Percentiles rank a stretch among this genome's conserved stretches.
phyloP scores from a whole-genome alignment of 2,113 vertebrate genomes.

The Laticauda laticaudata region DNA sequence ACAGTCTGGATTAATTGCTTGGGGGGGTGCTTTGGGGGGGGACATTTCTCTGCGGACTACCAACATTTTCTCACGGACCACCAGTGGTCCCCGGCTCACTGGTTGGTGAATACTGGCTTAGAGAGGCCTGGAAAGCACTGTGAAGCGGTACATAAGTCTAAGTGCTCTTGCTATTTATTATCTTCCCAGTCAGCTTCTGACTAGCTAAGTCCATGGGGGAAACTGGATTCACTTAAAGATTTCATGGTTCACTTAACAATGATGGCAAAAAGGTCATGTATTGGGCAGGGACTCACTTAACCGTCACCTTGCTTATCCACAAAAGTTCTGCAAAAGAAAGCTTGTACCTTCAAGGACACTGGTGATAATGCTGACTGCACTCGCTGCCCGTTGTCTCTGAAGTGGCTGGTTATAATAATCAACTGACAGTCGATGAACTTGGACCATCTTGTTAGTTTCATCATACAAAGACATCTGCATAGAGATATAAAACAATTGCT shows the following conservation, averaged over 20 bases:
- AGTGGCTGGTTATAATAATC: slow-evolving; percentile 76
- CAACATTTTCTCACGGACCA: no score
- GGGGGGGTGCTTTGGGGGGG: no score
- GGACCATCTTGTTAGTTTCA: slow-evolving; percentile 76
- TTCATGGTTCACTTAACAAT: not conserved
- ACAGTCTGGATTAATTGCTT: no score
- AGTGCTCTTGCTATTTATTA: not conserved
- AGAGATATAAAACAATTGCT: slow-evolving; percentile 45
- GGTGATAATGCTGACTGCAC: slow-evolving; percentile 89
- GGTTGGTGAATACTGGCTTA: no score
- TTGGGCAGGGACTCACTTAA: not conserved
- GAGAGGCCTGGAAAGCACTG: no score
- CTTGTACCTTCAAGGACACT: slow-evolving; percentile 90
- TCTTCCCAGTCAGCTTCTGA: not conserved
- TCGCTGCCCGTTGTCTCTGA: slow-evolving; percentile 80
- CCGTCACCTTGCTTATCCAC: not conserved
- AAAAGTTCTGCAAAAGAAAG: slow-evolving; percentile 11
- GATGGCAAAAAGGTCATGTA: not conserved
- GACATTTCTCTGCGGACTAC: no score
- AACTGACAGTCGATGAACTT: slow-evolving; percentile 72
- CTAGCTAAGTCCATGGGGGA: not conserved
- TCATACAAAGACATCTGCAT: slow-evolving; percentile 73
- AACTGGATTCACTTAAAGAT: not conserved
- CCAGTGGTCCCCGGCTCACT: no score
- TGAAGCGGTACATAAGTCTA: no score